Evolutionary conservation across 1,140 invertebrate species (phyloP).

Genomic region (Acromyrmex charruanus): DNA sequence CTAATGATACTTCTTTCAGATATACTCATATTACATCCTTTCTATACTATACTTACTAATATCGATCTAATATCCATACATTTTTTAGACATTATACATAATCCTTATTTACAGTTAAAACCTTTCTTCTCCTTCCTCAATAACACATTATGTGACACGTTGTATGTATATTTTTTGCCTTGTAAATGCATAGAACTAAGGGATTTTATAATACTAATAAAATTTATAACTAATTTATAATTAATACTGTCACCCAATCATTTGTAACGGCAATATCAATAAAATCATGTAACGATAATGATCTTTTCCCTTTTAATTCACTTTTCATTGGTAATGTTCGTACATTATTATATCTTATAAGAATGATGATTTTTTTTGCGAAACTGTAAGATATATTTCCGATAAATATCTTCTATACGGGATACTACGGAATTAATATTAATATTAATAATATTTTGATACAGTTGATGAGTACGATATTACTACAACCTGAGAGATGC

Average conservation of each 20-base stretch:
- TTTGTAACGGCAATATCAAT: neutral
- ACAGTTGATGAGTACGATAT: neutral
- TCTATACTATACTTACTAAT: constrained; percentile 39
- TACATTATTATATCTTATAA: neutral
- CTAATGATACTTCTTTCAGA: constrained; percentile 15
- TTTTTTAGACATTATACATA: constrained; percentile 25
- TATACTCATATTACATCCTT: neutral
- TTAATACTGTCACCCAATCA: neutral
- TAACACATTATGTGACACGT: neutral
- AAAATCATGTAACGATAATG: neutral
- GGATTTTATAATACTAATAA: neutral
- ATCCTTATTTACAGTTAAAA: constrained; percentile 36
- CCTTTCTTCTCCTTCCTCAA: neutral
- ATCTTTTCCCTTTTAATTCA: neutral
- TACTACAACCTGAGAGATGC: neutral
- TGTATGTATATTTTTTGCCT: neutral
- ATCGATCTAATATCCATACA: constrained; percentile 54
- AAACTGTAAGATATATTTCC: neutral
- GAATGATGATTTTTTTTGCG: neutral
- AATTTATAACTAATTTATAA: neutral
- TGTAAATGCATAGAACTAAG: constrained; percentile 7
- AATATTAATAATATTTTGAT: neutral
- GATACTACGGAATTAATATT: neutral
- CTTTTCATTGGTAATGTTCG: neutral
- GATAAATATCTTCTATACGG: neutral